Evolutionary conservation across 2,888 invertebrate species (phyloP).

Genomic region (Xanthia togata): DNA sequence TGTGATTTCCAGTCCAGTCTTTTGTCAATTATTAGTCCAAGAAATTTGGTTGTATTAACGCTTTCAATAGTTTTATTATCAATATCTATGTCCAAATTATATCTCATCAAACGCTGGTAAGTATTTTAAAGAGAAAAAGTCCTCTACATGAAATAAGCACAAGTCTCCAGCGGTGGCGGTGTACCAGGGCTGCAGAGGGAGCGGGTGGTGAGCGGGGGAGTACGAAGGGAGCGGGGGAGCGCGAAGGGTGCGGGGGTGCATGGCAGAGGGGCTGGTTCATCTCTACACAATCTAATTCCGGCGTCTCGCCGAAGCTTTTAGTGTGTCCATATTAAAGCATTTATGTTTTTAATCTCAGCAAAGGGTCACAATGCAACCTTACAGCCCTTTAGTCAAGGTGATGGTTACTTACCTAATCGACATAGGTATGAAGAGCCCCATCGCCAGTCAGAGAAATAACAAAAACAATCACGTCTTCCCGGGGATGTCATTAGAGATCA

Average conservation of each 20-base stretch:
- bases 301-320: constrained; percentile 65
- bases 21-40: no score
- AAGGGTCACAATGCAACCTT: constrained; percentile 59
- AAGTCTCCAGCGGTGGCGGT: neutral
- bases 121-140: constrained; percentile 8
- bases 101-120: no score
- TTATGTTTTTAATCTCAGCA: constrained; percentile 68
- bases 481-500: neutral
- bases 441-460: neutral
- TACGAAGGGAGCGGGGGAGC: no score
- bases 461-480: neutral
- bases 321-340: constrained; percentile 64
- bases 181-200: constrained; percentile 8
- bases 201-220: neutral
- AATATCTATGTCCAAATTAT: no score
- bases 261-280: neutral
- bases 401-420: constrained; percentile 25
- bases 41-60: no score
- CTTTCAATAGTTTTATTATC: no score
- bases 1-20: no score
- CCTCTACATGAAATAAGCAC: neutral
- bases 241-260: neutral
- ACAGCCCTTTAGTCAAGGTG: constrained; percentile 31
- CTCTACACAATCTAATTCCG: constrained; percentile 64
- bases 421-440: neutral